Evolutionary conservation across 2,797 vertebrate species (phyloP), one percentile per base, ranked within the genome.

Genomic region (Sebastes hopkinsi): DNA sequence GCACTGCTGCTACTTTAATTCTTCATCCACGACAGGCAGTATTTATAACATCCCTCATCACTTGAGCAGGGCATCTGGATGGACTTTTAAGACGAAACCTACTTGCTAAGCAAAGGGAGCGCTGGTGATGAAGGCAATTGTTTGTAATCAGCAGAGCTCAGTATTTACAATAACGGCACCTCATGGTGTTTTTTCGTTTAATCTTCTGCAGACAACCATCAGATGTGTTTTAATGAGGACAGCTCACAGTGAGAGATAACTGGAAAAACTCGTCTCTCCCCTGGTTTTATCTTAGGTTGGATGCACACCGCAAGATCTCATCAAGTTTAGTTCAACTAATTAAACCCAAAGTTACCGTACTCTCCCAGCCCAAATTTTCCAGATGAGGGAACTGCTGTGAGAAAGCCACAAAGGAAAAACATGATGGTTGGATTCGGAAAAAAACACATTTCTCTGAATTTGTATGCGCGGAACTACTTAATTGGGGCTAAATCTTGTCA

Each of bases 251-350:
- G 72, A 84, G 90, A 77, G 78, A 85, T 79, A 85, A 72, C 80
- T 67, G 60, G 78, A 89, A 82, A 84, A 52, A 76, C 76, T 58
- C 70, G 3, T 34, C 68, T 92, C 82, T 82, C 88, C 85, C 65
- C 83, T 87, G 85, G 85, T 88, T 90, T 91, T 85, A 88, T 84
- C 72, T 80, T 56, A 77, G 90, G 78, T 88, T 87, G 83, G 86
- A 88, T 87, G 86, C 89, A 84, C 92, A 88, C 88, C 85, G 71
- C 82, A 84, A 88, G 77, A 86, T 86, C 84, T 79, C 89, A 92
- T 93, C 88, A 92, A 91, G 80, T 92, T 92, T 85, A 87, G 85
- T 86, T 90, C 87, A 90, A 87, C 87, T 92, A 93, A 93, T 94
- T 92, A 92, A 91, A 89, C 83, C 79, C 80, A 89, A 85, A 93